A percentile compares a stretch with the other conserved stretches of the same genome.
Conservation (phyloP, 2,113 vertebrate species). For the Alligator mississippiensis region DNA sequence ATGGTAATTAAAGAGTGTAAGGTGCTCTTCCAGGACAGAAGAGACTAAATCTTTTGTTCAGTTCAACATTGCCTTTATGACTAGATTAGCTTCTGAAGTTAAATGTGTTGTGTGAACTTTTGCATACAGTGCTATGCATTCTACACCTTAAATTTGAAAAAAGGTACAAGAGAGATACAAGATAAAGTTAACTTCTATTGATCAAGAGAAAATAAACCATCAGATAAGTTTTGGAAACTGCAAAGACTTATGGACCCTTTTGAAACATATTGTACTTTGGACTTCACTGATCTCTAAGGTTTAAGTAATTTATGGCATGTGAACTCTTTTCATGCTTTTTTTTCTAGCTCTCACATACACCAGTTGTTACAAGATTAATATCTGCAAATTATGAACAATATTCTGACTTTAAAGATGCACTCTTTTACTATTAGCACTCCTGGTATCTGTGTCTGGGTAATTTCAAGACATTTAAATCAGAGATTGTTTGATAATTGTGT, state of each 20-base stretch:
- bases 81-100: background rate
- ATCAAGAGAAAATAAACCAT: background rate
- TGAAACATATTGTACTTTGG: background rate
- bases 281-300: background rate
- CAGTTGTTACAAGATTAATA: background rate
- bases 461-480: background rate
- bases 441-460: background rate
- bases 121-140: background rate
- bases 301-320: background rate
- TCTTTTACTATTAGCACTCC: background rate
- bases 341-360: background rate
- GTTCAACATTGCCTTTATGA: fast-evolving
- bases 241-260: background rate
- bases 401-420: background rate
- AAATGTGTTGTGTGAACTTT: background rate
- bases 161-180: background rate
- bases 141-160: background rate
- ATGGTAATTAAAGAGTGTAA: background rate
- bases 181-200: background rate
- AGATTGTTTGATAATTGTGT: background rate
- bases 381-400: background rate
- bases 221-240: background rate
- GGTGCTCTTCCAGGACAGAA: background rate
- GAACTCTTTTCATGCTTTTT: background rate
- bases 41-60: background rate